Base-by-base conservation (phyloP, 2,797 vertebrate genomes). In the Coregonus ussuriensis region DNA sequence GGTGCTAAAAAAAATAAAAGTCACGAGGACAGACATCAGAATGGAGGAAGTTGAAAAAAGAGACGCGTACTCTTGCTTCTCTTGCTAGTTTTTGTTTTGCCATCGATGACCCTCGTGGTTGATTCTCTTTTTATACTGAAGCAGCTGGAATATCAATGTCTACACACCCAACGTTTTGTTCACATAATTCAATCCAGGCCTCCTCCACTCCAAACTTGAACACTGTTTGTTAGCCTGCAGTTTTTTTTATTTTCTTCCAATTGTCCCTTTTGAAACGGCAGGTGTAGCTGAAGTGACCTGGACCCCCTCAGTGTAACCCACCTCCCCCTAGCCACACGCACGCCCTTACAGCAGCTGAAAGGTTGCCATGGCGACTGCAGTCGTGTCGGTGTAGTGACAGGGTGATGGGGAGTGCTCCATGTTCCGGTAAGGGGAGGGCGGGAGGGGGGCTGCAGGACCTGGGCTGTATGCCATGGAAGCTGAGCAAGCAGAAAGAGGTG, bases 401-500 rank as follows among this genome's bases (percentile, higher is more conserved):
- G 9, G 85, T 80, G 85, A 95, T 95, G 95, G 94, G 94, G 78
- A 95, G 94, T 73, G 89, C 92, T 87, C 94, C 94, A 16, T 93
- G 90, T 88, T 90, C 92, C 18, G 86, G 94, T 92, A 95, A 93
- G 86, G 94, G 92, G 86, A 94, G 90, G 87, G 94, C 93, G 71
- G 89, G 92, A 41, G 93, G 92, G 29, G 88, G 93, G 76, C 90
- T 95, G 78, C 93, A 94, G 78, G 94, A 94, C 85, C 86, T 95
- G 82, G 93, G 94, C 82, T 95, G 95, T 82, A 95, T 95, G 94
- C 95, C 93, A 59, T 95, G 95, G 95, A 95, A 94, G 88, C 91
- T 95, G 84, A 92, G 91, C 89, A 95, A 95, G 86, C 94, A 94
- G 90, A 95, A 95, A 93, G 83, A 80, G 47, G 81, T 41, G 0